These are phyloP conservation scores for Picathartes gymnocephalus DNA, from an alignment of 2,113 vertebrate genomes.

Conservation along the genomic window DNA sequence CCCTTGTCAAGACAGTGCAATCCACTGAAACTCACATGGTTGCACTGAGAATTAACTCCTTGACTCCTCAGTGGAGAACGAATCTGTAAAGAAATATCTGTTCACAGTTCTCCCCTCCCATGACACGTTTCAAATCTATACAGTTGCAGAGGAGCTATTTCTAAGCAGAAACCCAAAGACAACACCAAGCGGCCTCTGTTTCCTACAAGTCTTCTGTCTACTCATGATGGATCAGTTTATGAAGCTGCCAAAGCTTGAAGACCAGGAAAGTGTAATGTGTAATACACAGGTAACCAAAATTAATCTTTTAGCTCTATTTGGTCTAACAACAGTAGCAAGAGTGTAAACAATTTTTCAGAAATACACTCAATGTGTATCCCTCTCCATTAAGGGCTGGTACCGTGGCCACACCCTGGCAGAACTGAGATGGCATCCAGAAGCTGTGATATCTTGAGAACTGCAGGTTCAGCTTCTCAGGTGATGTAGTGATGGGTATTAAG, in stretches of 20 bases:
- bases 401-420: not conserved
- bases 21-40: not conserved
- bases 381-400: not conserved
- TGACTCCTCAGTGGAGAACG: not conserved
- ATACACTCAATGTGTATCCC: not conserved
- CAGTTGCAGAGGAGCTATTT: not conserved
- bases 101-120: not conserved
- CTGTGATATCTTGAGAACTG: not conserved
- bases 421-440: not conserved
- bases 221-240: not conserved
- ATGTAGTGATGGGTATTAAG: not conserved
- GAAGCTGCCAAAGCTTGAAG: constrained; percentile 9
- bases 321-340: not conserved
- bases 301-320: not conserved
- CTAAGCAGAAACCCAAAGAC: not conserved
- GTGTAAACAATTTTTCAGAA: not conserved
- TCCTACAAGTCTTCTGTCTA: not conserved
- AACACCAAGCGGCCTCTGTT: not conserved
- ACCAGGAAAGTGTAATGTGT: not conserved
- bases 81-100: not conserved
- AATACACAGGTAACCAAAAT: not conserved
- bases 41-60: not conserved
- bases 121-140: not conserved
- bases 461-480: not conserved
- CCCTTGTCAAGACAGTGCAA: not conserved